These are phyloP conservation scores for Menura novaehollandiae DNA, from an alignment of 2,113 vertebrate species.

Conservation along the genomic window DNA sequence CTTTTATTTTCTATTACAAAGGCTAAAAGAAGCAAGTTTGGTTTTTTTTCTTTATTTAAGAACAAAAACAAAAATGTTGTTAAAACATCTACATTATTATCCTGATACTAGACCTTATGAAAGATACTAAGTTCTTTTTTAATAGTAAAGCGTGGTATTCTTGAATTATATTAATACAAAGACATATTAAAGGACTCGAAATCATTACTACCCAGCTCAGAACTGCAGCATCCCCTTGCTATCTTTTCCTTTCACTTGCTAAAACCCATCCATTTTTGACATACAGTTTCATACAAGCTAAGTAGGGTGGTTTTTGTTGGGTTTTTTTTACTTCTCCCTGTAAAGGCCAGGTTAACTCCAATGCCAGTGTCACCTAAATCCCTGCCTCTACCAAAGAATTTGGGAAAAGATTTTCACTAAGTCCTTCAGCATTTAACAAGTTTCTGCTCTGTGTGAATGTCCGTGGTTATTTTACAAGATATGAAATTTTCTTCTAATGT, in stretches of 20 bases:
- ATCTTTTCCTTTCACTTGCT: background rate
- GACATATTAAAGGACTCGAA: conserved; percentile 74
- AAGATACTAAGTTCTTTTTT: conserved; percentile 73
- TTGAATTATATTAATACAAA: conserved; percentile 79
- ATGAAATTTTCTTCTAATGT: background rate
- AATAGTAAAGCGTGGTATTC: conserved; percentile 85
- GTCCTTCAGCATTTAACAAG: background rate
- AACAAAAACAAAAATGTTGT: conserved; percentile 75
- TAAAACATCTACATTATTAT: conserved; percentile 83
- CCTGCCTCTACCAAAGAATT: background rate
- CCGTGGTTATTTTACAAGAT: background rate
- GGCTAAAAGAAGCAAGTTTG: conserved; percentile 75
- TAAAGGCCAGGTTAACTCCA: conserved; percentile 8
- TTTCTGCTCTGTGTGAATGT: background rate
- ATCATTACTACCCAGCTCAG: conserved; percentile 68
- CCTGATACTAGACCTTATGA: conserved; percentile 78
- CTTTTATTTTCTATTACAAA: conserved; percentile 78
- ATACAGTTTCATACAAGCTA: conserved; percentile 38
- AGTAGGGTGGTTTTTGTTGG: background rate
- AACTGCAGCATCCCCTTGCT: conserved; percentile 67
- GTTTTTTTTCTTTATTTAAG: conserved; percentile 68
- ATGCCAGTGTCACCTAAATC: background rate
- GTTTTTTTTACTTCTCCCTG: background rate
- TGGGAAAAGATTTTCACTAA: background rate
- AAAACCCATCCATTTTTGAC: conserved; percentile 18